phyloP scores from a whole-genome alignment of 2,113 vertebrate species.

The Dunckerocampus dactyliophorus region DNA sequence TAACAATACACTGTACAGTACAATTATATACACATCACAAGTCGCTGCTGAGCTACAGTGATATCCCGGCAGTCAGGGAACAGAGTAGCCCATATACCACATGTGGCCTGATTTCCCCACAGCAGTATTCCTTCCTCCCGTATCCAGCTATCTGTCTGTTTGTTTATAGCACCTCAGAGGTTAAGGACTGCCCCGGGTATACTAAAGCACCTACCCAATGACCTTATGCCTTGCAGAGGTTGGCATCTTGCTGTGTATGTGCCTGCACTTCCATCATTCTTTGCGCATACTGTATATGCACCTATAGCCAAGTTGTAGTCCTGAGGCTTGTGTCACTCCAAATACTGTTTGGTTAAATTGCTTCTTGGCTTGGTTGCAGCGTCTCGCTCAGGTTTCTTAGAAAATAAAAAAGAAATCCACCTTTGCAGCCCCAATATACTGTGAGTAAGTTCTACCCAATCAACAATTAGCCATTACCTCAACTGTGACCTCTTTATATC shows the following conservation, averaged over 20 bases:
- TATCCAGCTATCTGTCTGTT: conserved; percentile 40
- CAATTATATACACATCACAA: conserved; percentile 8
- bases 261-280: conserved; percentile 33
- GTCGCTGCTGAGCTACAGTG: conserved; percentile 9
- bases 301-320: conserved; percentile 37
- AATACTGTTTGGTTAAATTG: conserved; percentile 33
- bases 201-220: conserved; percentile 28
- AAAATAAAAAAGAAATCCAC: conserved; percentile 22
- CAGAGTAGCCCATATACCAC: conserved; percentile 33
- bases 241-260: conserved; percentile 40
- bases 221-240: conserved; percentile 32
- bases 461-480: background rate
- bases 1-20: background rate
- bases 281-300: conserved; percentile 24
- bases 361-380: conserved; percentile 26
- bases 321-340: conserved; percentile 57
- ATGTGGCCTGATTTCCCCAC: conserved; percentile 29
- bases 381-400: conserved; percentile 7
- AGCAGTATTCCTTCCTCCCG: conserved; percentile 26
- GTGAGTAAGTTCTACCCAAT: background rate
- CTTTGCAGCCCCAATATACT: background rate
- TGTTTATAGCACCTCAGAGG: conserved; percentile 52
- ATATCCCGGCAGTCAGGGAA: conserved; percentile 12
- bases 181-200: conserved; percentile 55
- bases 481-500: conserved; percentile 5